A percentile compares a stretch with the other conserved stretches of the same genome.
These are phyloP conservation scores for Fistularia commersonii DNA, from an alignment of 2,797 vertebrate species.

Conservation along the genomic window DNA sequence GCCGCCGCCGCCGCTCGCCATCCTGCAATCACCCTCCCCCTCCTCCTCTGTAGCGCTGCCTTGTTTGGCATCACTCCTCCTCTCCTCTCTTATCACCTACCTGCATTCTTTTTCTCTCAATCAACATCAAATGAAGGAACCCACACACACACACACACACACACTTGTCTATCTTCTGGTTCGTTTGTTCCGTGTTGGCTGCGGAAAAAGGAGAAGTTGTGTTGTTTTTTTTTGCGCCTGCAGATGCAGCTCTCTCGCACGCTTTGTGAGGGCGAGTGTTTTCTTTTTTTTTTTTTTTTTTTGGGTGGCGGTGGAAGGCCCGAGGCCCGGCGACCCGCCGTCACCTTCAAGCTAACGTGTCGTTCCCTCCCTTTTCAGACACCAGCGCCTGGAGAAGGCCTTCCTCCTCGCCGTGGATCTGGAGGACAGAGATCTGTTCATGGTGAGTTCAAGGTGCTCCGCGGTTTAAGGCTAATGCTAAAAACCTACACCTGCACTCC, in stretches of 20 bases:
- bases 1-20: constrained; percentile 55
- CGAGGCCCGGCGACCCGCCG: too few relatives aligned
- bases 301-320: too few relatives aligned
- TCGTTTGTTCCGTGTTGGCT: constrained; percentile 67
- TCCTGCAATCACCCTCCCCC: constrained; percentile 47
- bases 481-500: too few relatives aligned
- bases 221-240: constrained; percentile 39
- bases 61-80: constrained; percentile 64
- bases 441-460: constrained; percentile 72
- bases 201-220: constrained; percentile 51
- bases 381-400: constrained; percentile 94
- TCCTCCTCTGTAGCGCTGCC: constrained; percentile 18
- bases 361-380: constrained; percentile 61
- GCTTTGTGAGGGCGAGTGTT: constrained; percentile 40
- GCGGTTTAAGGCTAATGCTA: too few relatives aligned
- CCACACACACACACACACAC: constrained; percentile 6
- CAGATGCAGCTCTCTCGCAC: constrained; percentile 23
- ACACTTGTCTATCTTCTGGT: constrained; percentile 41
- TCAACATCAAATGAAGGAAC: constrained; percentile 66
- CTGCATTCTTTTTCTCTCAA: constrained; percentile 67
- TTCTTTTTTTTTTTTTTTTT: too few relatives aligned
- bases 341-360: too few relatives aligned
- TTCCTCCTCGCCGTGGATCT: constrained; percentile 95
- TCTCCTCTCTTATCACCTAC: constrained; percentile 69
- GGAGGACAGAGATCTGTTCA: constrained; percentile 87